A percentile compares a stretch with the other conserved stretches of the same genome.
Conservation (phyloP, 2,797 vertebrate species). For the Sternarchorhynchus goeldii region DNA sequence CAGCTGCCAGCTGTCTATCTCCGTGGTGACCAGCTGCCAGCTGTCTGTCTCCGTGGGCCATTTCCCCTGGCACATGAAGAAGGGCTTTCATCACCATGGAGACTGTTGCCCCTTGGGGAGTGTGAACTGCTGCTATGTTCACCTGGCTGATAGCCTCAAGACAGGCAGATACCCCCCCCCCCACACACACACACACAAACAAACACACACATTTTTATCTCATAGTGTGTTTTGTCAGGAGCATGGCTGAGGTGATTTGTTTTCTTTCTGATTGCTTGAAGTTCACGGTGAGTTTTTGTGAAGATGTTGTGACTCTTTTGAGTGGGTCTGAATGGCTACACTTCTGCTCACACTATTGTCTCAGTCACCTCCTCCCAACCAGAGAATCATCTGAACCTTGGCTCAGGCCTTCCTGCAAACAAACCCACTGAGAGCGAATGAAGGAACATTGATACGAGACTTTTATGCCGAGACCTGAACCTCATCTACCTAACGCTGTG, state of each 20-base stretch:
- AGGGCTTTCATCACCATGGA: constrained; percentile 11
- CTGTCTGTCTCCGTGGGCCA: constrained; percentile 40
- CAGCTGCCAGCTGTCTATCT: constrained; percentile 44
- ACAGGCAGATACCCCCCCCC: background rate
- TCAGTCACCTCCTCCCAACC: constrained; percentile 22
- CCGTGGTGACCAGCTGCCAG: constrained; percentile 37
- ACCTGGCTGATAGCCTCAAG: constrained; percentile 4
- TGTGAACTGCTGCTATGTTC: constrained; percentile 4
- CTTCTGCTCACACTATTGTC: background rate
- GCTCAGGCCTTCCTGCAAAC: constrained; percentile 21
- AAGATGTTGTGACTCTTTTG: too few species aligned
- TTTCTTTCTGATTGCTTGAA: background rate
- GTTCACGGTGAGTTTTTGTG: too few species aligned
- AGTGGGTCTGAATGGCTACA: background rate
- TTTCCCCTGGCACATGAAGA: constrained; percentile 49
- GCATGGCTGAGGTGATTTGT: too few species aligned
- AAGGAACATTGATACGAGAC: constrained; percentile 37
- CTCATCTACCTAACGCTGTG: background rate
- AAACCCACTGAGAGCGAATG: constrained; percentile 14
- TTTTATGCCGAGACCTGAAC: constrained; percentile 36
- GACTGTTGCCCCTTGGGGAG: constrained; percentile 20
- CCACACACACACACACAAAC: background rate
- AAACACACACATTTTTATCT: background rate
- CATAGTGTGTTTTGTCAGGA: background rate
- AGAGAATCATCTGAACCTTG: constrained; percentile 18